Evolutionary conservation across 2,113 vertebrate species (phyloP).

Genomic region (Rallus limicola): DNA sequence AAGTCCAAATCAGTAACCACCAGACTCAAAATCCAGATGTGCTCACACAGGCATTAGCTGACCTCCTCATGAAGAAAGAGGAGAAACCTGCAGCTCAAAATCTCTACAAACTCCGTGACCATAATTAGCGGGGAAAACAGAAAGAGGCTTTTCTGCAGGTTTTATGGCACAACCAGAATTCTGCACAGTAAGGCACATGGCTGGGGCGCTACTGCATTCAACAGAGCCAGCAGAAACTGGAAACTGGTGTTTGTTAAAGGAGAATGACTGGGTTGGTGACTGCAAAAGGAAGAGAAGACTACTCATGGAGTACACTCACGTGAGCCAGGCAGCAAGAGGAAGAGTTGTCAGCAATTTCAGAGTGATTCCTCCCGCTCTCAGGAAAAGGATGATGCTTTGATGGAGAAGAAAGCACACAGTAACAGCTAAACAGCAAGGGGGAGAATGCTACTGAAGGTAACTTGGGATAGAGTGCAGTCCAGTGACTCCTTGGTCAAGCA

Average conservation of each 20-base stretch:
- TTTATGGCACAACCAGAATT: neutral
- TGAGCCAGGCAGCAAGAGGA: neutral
- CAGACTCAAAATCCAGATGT: neutral
- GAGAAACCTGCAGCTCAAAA: neutral
- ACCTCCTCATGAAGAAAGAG: neutral
- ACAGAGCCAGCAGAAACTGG: neutral
- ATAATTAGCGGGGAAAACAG: neutral
- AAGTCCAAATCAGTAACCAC: neutral
- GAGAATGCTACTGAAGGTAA: neutral
- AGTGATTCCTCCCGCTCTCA: neutral
- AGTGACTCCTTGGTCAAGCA: neutral
- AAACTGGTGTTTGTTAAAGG: neutral
- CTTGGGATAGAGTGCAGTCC: neutral
- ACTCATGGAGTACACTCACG: fast-evolving
- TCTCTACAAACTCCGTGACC: neutral
- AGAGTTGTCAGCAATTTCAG: neutral
- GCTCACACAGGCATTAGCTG: neutral
- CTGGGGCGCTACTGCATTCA: neutral
- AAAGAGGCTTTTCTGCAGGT: neutral
- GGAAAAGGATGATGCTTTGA: fast-evolving
- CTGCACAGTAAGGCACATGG: neutral
- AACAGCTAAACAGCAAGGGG: neutral
- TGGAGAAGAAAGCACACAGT: neutral
- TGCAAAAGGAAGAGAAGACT: neutral
- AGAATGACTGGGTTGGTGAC: neutral